phyloP scores from a whole-genome alignment of 23 tunicate genomes.

The Phallusia fumigata region DNA sequence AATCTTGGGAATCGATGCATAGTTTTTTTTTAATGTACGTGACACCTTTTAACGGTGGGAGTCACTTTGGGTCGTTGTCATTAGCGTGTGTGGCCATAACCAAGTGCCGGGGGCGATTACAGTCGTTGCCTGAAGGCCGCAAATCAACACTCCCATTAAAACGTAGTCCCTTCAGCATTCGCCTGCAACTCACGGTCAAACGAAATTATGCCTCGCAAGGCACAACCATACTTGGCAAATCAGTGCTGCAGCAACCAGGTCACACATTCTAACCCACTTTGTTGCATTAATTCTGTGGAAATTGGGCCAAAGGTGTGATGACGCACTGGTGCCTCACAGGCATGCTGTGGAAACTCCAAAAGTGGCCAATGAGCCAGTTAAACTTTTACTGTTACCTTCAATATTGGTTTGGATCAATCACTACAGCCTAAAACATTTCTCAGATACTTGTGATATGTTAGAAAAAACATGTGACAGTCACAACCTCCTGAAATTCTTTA shows the following conservation, averaged over 20 bases:
- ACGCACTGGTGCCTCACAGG: no score
- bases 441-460: background rate
- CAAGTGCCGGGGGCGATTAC: background rate
- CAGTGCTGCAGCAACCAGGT: background rate
- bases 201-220: background rate
- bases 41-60: background rate
- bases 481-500: no score
- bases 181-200: background rate
- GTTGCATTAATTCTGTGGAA: background rate
- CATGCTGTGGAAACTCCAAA: no score
- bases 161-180: background rate
- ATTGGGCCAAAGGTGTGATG: background rate
- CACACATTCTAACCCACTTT: background rate
- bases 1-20: no score
- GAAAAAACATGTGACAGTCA: no score
- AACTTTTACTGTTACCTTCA: no score
- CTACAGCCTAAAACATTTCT: background rate
- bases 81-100: background rate
- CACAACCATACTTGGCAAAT: background rate
- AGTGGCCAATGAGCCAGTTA: no score
- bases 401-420: no score
- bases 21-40: background rate
- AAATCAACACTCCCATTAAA: slow-evolving; percentile 5
- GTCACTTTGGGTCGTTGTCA: slow-evolving; percentile 6
- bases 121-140: slow-evolving; percentile 3